Evolutionary conservation across 1,140 invertebrate species (phyloP), one percentile per base, ranked within the genome.

Genomic region (Drosophila bocki): DNA sequence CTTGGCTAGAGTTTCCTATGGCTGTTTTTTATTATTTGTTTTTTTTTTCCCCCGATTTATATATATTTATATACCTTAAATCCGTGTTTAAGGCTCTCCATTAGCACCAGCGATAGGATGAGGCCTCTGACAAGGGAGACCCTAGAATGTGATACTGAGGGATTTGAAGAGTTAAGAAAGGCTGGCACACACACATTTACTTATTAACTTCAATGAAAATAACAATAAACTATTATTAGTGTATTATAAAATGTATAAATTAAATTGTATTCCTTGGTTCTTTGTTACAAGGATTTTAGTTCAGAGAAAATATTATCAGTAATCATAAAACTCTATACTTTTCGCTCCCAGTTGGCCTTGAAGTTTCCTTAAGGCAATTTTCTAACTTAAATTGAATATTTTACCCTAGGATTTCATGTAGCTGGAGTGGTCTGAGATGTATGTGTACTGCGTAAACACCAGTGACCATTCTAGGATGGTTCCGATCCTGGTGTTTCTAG

Each of bases 11-110:
- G 3, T 26, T 37, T 37, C 4, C 26, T 29, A 29, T 6, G n/a
- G n/a, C n/a, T 50, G 7, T 29, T 19, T 33, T 44, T 9, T 15
- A 22, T 17, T 29, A 8, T 35, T 53, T 70, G 22, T 29, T n/a
- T 29, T 39, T 59, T 29, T 47, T 13, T 56, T 63, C 48, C 39
- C 50, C 44, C n/a, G 19, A 76, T 65, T 47, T 44, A 37, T 41
- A n/a, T 48, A 47, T 26, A 15, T 48, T 8, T 26, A 47, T 47
- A 26, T 3, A 11, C 15, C 11, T 39, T 1, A 15, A 15, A 39
- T 51, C 9, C 9, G 26, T 7, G 29, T 9, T 26, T 48, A 48
- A 33, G 26, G 9, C 13, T 3, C 32, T 13, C 51, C 15, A 19
- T 13, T 19, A 15, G 17, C 33, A 15, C 33, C 13, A 19, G 12